phyloP scores from a whole-genome alignment of 2,797 vertebrate genomes.

The Enteromius argenteus region DNA sequence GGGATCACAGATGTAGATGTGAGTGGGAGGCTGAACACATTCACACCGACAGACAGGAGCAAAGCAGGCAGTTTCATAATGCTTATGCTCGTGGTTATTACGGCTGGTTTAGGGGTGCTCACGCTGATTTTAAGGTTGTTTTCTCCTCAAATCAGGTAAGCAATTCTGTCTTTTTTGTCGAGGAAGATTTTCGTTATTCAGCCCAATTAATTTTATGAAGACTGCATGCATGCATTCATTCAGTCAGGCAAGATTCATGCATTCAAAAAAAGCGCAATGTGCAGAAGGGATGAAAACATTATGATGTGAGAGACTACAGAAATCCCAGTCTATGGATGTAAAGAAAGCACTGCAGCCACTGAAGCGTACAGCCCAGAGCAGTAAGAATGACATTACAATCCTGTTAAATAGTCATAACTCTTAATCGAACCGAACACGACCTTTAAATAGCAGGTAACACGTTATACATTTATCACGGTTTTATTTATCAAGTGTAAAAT shows the following conservation, averaged over 20 bases:
- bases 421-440: background rate
- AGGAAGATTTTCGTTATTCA: background rate
- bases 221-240: background rate
- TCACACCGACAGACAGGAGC: conserved; percentile 4
- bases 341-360: background rate
- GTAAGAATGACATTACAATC: background rate
- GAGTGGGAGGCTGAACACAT: conserved; percentile 55
- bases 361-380: background rate
- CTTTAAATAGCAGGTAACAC: background rate
- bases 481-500: background rate
- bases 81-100: conserved; percentile 69
- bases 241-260: background rate
- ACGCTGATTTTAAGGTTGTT: conserved; percentile 74
- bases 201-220: background rate
- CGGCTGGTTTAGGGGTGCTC: conserved; percentile 70
- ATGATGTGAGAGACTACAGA: background rate
- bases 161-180: background rate
- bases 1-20: conserved; percentile 37
- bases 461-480: too few species aligned
- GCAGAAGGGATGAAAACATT: background rate
- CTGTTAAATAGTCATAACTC: background rate
- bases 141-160: conserved; percentile 79
- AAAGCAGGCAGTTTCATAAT: conserved; percentile 33
- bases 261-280: background rate
- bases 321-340: background rate